phyloP scores from a whole-genome alignment of 1,140 invertebrate genomes.

The Liolophura sinensis region DNA sequence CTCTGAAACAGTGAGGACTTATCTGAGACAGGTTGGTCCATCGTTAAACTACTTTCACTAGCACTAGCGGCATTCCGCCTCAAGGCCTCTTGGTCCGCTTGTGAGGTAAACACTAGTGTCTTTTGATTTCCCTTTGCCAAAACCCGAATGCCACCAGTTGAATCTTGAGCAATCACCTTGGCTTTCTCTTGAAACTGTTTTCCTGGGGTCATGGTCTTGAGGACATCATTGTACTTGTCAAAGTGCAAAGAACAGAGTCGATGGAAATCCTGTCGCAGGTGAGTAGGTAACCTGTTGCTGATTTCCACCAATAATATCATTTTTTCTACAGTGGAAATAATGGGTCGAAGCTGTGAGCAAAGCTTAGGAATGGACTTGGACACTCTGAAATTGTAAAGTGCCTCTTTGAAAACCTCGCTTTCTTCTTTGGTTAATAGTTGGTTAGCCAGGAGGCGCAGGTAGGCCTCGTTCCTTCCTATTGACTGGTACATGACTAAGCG shows the following conservation, averaged over 20 bases:
- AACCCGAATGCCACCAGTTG: conserved; percentile 38
- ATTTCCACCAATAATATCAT: conserved; percentile 44
- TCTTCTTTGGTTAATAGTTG: conserved; percentile 39
- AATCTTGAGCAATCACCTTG: conserved; percentile 38
- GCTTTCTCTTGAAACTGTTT: conserved; percentile 18
- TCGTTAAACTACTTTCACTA: too few relatives aligned
- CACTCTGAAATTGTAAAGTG: conserved; percentile 40
- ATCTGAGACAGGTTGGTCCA: too few relatives aligned
- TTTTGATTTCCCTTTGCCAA: conserved; percentile 28
- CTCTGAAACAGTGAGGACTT: too few relatives aligned
- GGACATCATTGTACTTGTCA: conserved; percentile 40
- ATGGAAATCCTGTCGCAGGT: conserved; percentile 42
- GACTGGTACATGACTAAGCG: too few relatives aligned
- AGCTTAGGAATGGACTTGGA: conserved; percentile 37
- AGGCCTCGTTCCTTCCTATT: conserved; percentile 25
- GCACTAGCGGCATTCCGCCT: too few relatives aligned
- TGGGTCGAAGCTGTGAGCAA: conserved; percentile 34
- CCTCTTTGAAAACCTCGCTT: conserved; percentile 36
- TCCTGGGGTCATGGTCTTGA: conserved; percentile 22
- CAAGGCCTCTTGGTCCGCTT: too few relatives aligned
- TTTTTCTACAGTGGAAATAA: conserved; percentile 44
- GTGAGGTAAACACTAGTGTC: too few relatives aligned
- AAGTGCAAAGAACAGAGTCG: conserved; percentile 42
- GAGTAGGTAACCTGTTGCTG: conserved; percentile 31
- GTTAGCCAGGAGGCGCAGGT: conserved; percentile 38